Percentiles rank a stretch among this genome's conserved stretches.
Evolutionary conservation across 2,113 vertebrate genomes (phyloP).

Genomic region (Chionodraco myersi): DNA sequence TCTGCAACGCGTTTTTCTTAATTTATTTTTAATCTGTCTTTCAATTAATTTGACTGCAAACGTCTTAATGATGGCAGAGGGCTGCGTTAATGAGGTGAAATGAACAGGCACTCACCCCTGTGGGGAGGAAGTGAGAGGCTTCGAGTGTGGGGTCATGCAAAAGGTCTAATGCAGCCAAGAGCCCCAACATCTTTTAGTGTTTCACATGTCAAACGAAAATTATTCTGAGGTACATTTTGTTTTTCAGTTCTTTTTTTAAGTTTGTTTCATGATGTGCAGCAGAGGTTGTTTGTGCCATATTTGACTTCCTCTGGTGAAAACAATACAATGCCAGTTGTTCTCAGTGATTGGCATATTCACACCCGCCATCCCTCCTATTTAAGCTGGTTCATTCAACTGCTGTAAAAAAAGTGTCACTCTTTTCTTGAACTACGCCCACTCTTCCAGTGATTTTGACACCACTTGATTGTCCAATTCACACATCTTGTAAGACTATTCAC

Average conservation of each 20-base stretch:
- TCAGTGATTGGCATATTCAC: conserved; percentile 64
- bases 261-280: conserved; percentile 34
- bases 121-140: conserved; percentile 49
- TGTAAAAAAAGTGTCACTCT: conserved; percentile 52
- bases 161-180: conserved; percentile 30
- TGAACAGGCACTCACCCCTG: conserved; percentile 58
- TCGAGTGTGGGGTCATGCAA: conserved; percentile 50
- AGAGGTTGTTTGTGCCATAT: conserved; percentile 23
- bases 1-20: conserved; percentile 98
- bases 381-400: conserved; percentile 46
- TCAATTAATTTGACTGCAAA: conserved; percentile 99
- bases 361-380: conserved; percentile 50
- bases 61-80: conserved; percentile 96
- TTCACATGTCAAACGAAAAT: conserved; percentile 5
- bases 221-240: neutral
- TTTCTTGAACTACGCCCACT: conserved; percentile 47
- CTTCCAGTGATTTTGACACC: conserved; percentile 62
- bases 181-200: conserved; percentile 1
- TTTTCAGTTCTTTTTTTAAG: conserved; percentile 27
- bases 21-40: conserved; percentile 99
- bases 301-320: conserved; percentile 40
- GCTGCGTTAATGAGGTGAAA: conserved; percentile 89
- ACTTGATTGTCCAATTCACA: conserved; percentile 61
- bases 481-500: conserved; percentile 50
- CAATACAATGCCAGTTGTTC: conserved; percentile 45